Base-by-base conservation (phyloP, 2,113 vertebrate genomes). In the Polyodon spathula region DNA sequence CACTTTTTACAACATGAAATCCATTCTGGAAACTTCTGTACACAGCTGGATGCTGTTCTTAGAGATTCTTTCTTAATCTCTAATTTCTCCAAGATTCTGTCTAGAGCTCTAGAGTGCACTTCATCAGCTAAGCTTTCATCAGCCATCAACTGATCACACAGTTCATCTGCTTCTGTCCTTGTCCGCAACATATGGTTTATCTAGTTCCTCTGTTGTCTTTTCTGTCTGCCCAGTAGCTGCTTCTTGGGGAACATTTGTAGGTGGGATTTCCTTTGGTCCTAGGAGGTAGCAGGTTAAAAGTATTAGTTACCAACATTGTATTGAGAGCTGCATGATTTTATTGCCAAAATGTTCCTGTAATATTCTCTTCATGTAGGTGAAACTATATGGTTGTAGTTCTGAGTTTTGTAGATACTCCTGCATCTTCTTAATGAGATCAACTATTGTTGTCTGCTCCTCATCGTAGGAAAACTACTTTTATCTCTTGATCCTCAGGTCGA, bases 21-120 rank as follows among this genome's bases (percentile, higher is more conserved):
- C 56, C 56, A 12, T 58, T 40, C 11, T 15, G 12, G 42, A 58
- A 58, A 41, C 38, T 58, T 15, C 42, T 14, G 39, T 58, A 40
- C 12, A 58, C 56, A 2, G 40, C 38, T 40, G 56, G 56, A 40
- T 58, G 56, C 8, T 11, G 12, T 14, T 40, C 39, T 11, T 38
- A n/a, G 11, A 58, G 51, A 17, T 11, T n/a, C 8, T 17, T 53
- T 6, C 11, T 15, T 3, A 17, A 17, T 17, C 8, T 53, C 51
- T 15, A n/a, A 53, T 17, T 6, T 4, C 9, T 14, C 51, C 27
- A n/a, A 17, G 51, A 53, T 53, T 15, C n/a, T 14, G 11, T 17
- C 12, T 53, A 53, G 51, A 4, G 4, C 51, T 53, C 14, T 14
- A 2, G 27, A 27, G 27, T 27, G 27, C 27, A 27, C 1, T 27